Base-by-base conservation (phyloP, 2,113 vertebrate species). In the Spheniscus mendiculus region DNA sequence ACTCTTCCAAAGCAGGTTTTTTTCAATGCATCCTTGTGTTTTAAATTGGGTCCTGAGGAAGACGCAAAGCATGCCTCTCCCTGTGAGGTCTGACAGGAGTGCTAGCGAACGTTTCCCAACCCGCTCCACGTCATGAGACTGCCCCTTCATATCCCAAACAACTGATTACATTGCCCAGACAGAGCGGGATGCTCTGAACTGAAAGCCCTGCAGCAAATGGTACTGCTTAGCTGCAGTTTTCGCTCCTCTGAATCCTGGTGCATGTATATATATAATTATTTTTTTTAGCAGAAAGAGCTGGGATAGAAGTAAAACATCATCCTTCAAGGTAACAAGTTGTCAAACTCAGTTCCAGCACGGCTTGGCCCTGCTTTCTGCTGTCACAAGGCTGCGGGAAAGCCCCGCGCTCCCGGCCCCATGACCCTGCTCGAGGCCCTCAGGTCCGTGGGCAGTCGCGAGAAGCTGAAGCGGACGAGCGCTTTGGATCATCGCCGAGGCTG, bases 361-460 rank as follows among this genome's bases (percentile, higher is more conserved):
- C n/a, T 92, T 4, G 25, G 34, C 82, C 78, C 44, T 42, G 45
- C 62, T 87, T 59, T 25, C 69, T 2, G 7, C 70, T 53, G 44
- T 66, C 25, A 58, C 49, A 32, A 84, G 66, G 61, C 91, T 91
- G 95, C 34, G 3, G 80, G 81, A 74, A 18, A 70, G 16, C 66
- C 67, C 44, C 0, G 5, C 13, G 32, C 47, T 87, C 45, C 83
- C 1, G 0, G 53, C 15, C 47, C 53, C 3, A 0, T 11, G 34
- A 11, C 30, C 47, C 38, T 42, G 88, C 65, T 23, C 26, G 1
- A 29, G 29, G 77, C 12, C 30, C 3, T 9, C 0, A 3, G 26
- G 22, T 27, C 89, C 7, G 0, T 0, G 2, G 59, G 25, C 44
- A 1, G 12, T 3, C 3, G 0, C 17, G 8, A 42, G 61, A n/a